Conservation (phyloP, 2,888 invertebrate genomes). For the Cecidostiba fungosa region DNA sequence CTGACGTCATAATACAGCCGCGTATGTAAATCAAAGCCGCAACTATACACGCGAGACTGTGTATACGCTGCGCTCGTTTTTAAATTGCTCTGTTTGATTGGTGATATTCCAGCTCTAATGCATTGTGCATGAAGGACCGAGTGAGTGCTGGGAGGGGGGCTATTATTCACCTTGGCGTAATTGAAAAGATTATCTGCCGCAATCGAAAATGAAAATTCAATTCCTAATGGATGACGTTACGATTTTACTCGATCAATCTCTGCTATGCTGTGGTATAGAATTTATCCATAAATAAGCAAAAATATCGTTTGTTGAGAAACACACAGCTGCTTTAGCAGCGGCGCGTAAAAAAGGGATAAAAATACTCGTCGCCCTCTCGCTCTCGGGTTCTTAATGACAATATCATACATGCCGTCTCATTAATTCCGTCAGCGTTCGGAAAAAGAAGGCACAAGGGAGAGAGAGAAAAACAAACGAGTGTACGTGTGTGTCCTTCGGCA, state of each 20-base stretch:
- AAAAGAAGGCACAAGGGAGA: constrained; percentile 30
- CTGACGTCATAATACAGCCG: constrained; percentile 78
- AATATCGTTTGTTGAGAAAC: no score
- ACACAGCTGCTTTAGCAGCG: background rate
- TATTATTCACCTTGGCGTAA: constrained; percentile 58
- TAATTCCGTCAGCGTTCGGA: constrained; percentile 60
- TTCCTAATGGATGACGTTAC: constrained; percentile 47
- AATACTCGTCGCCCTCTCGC: constrained; percentile 14
- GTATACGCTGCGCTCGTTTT: constrained; percentile 71
- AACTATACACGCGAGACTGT: constrained; percentile 75
- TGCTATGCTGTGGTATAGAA: background rate
- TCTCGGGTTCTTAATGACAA: constrained; percentile 16
- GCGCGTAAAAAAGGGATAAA: background rate
- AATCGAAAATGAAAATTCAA: constrained; percentile 42
- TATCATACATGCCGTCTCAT: constrained; percentile 60
- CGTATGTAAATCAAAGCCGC: constrained; percentile 77
- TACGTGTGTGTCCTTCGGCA: constrained; percentile 52
- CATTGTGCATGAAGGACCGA: constrained; percentile 56
- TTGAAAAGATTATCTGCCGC: constrained; percentile 60
- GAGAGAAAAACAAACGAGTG: constrained; percentile 46
- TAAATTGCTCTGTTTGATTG: constrained; percentile 77
- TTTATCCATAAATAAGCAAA: no score
- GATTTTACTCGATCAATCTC: constrained; percentile 39
- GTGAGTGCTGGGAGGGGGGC: constrained; percentile 26
- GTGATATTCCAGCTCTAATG: constrained; percentile 60